Percentiles rank a stretch among this genome's conserved stretches.
Evolutionary conservation across 2,797 vertebrate species (phyloP).

Genomic region (Malacoraja senta): DNA sequence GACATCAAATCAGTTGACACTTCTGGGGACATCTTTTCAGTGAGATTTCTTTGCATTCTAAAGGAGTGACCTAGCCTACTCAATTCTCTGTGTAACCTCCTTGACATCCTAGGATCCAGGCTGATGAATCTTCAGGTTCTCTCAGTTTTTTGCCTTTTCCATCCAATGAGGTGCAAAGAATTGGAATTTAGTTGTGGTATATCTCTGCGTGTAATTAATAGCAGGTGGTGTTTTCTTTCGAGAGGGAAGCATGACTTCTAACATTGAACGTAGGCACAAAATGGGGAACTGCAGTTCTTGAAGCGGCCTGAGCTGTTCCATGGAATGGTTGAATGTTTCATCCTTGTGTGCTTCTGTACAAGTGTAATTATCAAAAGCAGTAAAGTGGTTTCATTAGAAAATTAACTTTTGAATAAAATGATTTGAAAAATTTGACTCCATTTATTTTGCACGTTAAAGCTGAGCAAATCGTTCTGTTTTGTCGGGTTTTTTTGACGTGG

Average conservation of each 20-base stretch:
- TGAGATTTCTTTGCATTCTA: too few relatives aligned
- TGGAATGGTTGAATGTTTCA: background rate
- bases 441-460: background rate
- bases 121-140: too few relatives aligned
- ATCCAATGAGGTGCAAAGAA: background rate
- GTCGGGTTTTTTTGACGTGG: too few relatives aligned
- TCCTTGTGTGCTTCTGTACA: background rate
- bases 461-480: background rate
- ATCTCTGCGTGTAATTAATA: background rate
- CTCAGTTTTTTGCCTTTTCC: background rate
- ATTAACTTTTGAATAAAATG: background rate
- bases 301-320: background rate
- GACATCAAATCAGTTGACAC: too few relatives aligned
- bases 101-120: too few relatives aligned
- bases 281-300: background rate
- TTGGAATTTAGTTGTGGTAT: background rate
- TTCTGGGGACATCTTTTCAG: too few relatives aligned
- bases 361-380: background rate
- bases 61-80: too few relatives aligned
- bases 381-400: background rate
- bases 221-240: background rate
- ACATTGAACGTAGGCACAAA: background rate
- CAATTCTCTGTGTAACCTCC: too few relatives aligned
- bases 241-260: background rate
- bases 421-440: background rate